Base-by-base conservation (phyloP, 2,888 invertebrate species). In the Coenonympha arcania region DNA sequence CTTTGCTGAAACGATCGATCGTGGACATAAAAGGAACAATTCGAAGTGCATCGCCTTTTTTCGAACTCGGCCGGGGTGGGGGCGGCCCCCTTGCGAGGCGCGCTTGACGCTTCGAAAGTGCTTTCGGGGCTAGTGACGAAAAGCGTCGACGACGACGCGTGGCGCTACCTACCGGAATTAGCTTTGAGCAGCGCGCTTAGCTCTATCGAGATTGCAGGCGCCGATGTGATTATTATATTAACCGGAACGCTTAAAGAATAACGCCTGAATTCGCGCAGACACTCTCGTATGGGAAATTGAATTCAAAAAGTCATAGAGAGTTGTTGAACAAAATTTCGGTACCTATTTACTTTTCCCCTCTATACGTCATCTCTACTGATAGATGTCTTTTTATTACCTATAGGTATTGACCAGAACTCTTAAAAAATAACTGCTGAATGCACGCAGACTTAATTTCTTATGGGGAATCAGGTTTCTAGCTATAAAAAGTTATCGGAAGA, bases 21-120 rank as follows among this genome's bases (percentile, higher is more conserved):
- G 77, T 73, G 76, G 80, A 81, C 85, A 82, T 71, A 86, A 86
- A 86, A 86, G 77, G 85, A 82, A 84, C 85, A 84, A 82, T 83
- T 73, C 72, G 71, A 80, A 81, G 79, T 83, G 80, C 80, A 84
- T 83, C 80, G 85, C 84, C 83, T 83, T 85, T 86, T 85, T 85
- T 83, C 79, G 77, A 84, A 79, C 71, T 75, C 72, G 72, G 72
- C 61, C 55, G 64, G 64, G 57, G 68, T 64, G 59, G 58, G 58
- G 55, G 56, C 58, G 56, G 61, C 64, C 59, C 54, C 61, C 63
- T 59, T 61, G 57, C 63, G 70, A 76, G 77, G 73, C 56, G 57
- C 56, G 76, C 76, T 79, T 79, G 74, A 73, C 79, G 76, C 75
- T 70, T 68, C 68, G 69, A 71, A 78, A 83, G 80, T 79, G 80